Conservation (phyloP, 2,797 vertebrate genomes). For the Chaetodon trifasciatus region DNA sequence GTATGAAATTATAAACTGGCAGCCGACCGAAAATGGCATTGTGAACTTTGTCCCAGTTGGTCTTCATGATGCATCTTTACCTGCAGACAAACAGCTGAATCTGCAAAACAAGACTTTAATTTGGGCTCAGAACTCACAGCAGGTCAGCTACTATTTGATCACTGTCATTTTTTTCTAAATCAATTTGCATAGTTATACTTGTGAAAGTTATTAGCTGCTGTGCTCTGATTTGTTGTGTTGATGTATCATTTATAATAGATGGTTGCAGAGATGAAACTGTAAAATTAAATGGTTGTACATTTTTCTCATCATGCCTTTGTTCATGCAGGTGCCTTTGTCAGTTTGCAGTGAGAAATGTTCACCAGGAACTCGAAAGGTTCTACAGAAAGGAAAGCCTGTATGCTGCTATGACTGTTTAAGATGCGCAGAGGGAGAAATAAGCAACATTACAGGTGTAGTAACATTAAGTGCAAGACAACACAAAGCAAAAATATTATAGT, state of each 20-base stretch:
- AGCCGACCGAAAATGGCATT: conserved; percentile 48
- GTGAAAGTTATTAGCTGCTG: neutral
- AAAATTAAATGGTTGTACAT: neutral
- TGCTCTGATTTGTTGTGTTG: neutral
- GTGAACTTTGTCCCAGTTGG: conserved; percentile 79
- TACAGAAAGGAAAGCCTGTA: no score
- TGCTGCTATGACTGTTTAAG: conserved; percentile 3
- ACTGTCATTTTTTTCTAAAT: neutral
- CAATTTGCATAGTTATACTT: neutral
- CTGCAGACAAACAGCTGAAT: conserved; percentile 62
- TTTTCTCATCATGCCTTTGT: neutral
- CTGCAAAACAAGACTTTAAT: conserved; percentile 64
- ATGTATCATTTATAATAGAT: neutral
- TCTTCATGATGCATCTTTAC: conserved; percentile 75
- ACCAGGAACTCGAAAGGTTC: neutral
- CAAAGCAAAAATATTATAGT: no score
- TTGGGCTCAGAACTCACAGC: conserved; percentile 70
- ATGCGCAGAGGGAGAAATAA: neutral
- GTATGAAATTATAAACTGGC: conserved; percentile 85
- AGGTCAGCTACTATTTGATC: conserved; percentile 46
- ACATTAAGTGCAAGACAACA: neutral
- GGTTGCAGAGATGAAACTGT: neutral
- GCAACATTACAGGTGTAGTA: neutral
- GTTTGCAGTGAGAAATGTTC: conserved; percentile 63
- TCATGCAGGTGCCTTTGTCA: conserved; percentile 74